Percentiles rank a stretch among this genome's conserved stretches.
Evolutionary conservation across 1,140 invertebrate species (phyloP).

Genomic region (Hirudo medicinalis): DNA sequence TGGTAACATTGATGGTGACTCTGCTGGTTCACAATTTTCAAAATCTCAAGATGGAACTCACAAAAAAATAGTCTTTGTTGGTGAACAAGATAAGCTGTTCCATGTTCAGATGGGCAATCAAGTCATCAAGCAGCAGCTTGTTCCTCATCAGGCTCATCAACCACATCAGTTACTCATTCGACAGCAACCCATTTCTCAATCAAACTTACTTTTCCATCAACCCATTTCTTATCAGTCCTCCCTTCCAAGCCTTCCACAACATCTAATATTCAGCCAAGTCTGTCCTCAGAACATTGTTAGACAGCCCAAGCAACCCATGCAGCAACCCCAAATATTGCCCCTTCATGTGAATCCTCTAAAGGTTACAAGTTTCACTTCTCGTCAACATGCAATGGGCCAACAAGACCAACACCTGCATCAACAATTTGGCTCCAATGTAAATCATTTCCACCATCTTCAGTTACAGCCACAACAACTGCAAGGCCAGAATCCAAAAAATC

Average conservation of each 20-base stretch:
- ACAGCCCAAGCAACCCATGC: background rate
- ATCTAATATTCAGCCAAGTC: background rate
- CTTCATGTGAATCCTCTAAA: background rate
- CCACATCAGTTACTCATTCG: background rate
- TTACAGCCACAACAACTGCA: constrained; percentile 1
- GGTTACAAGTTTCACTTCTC: background rate
- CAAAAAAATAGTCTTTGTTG: too few species aligned
- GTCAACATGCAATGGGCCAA: background rate
- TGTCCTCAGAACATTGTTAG: too few species aligned
- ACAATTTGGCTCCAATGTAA: background rate
- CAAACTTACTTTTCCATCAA: background rate
- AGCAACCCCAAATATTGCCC: background rate
- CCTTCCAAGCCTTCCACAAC: constrained; percentile 5
- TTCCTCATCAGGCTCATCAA: background rate
- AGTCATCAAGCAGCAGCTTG: background rate
- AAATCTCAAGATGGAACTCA: constrained; percentile 5
- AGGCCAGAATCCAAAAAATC: background rate
- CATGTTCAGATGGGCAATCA: background rate
- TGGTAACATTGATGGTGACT: background rate
- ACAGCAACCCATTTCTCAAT: background rate
- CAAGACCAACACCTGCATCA: constrained; percentile 2
- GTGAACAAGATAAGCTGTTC: too few species aligned
- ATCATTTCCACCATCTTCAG: background rate
- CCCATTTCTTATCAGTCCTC: background rate
- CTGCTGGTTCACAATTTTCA: background rate